These are phyloP conservation scores for Pelagia noctiluca DNA, from an alignment of 30 jellyfish, hydroid and myxozoan genomes.

Conservation along the genomic window DNA sequence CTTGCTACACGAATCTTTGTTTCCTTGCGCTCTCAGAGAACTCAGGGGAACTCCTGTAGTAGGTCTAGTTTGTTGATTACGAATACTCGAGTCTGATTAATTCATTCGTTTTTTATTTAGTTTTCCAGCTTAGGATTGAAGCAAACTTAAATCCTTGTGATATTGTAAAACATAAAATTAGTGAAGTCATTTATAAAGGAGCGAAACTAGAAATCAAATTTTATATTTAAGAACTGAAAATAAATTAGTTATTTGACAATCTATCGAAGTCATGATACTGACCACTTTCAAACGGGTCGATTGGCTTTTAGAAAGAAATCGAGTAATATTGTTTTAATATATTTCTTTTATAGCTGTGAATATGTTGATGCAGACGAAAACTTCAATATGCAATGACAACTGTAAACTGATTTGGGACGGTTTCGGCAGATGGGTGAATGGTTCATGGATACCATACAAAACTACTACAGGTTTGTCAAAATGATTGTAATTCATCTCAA, in stretches of 20 bases:
- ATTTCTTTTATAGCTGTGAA: conserved; percentile 23
- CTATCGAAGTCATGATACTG: too few relatives aligned
- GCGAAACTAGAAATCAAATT: background rate
- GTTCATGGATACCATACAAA: conserved; percentile 74
- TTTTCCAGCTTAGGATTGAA: background rate
- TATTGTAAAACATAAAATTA: too few relatives aligned
- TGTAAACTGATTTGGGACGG: conserved; percentile 84
- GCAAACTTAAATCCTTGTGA: background rate
- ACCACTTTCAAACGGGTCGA: too few relatives aligned
- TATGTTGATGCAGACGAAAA: conserved; percentile 45
- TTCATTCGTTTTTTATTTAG: background rate
- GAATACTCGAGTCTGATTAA: background rate
- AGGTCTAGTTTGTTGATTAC: background rate
- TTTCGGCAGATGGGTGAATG: conserved; percentile 73
- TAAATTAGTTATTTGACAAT: background rate
- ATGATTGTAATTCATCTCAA: background rate
- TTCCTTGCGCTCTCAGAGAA: too few relatives aligned
- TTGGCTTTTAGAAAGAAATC: background rate
- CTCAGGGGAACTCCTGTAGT: background rate
- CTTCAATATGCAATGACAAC: conserved; percentile 51
- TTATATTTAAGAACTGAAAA: background rate
- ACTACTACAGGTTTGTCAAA: conserved; percentile 6
- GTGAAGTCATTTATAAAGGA: too few relatives aligned
- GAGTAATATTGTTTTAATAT: background rate
- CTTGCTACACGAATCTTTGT: background rate